Conservation (phyloP, 2,888 invertebrate species). For the Amphipoea oculea region DNA sequence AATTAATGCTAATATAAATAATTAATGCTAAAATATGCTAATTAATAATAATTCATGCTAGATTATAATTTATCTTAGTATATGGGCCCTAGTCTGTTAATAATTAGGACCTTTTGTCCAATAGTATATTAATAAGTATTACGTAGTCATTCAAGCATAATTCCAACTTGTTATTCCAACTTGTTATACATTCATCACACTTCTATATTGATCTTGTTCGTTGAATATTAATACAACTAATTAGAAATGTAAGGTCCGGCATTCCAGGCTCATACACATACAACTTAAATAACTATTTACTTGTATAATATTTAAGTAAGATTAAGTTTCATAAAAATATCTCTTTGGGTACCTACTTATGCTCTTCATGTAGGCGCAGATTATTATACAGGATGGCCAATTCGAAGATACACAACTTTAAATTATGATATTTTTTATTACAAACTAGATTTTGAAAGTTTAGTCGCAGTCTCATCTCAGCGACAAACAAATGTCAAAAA, state of each 20-base stretch:
- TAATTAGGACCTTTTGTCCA: background rate
- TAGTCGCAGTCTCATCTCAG: no score
- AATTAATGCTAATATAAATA: no score
- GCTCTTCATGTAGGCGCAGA: background rate
- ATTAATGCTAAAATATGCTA: no score
- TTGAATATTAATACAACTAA: constrained; percentile 53
- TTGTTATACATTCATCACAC: constrained; percentile 47
- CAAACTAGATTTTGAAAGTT: no score
- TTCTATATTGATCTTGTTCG: constrained; percentile 47
- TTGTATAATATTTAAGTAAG: constrained; percentile 38
- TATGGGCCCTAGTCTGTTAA: background rate
- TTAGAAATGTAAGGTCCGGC: constrained; percentile 56
- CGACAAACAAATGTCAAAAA: no score
- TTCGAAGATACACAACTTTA: background rate
- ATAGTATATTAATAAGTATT: background rate
- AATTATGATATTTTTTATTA: no score
- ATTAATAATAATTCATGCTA: background rate
- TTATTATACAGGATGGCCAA: background rate
- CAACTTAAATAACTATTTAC: constrained; percentile 20
- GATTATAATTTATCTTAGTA: background rate
- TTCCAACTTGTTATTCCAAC: constrained; percentile 23
- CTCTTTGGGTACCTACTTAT: background rate
- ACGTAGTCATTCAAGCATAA: constrained; percentile 3
- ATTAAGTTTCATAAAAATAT: background rate
- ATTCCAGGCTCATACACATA: constrained; percentile 40